Base-by-base conservation (phyloP, 2,888 invertebrate genomes). In the Tetragonula carbonaria region DNA sequence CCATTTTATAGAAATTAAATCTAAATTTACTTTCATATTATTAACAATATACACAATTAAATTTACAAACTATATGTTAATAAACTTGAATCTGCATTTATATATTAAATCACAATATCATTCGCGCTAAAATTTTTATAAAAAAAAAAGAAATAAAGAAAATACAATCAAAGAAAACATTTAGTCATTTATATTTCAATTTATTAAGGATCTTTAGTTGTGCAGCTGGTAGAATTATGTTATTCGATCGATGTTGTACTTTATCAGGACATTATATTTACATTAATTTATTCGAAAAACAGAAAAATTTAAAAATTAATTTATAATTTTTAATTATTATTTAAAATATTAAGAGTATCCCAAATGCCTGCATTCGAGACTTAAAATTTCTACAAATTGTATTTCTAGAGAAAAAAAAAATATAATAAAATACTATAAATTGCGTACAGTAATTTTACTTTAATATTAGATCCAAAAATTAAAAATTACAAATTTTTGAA, bases 171-270 rank as follows among this genome's bases (percentile, higher is more conserved):
- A 80, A 71, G 67, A 82, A 70, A 74, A 62, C 55, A 57, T 73
- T 78, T 65, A 55, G 53, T 79, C 74, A 66, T 68, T 74, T 70
- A 28, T 67, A 53, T 83, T 78, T 75, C 80, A 65, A 83, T 82
- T 82, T 70, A 86, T 84, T 83, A 82, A 83, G 50, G 72, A 73
- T 80, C 45, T 33, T 78, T 53, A 67, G 85, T 75, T 86, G 85
- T 75, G 72, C 85, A 88, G 88, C 80, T 89, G 89, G 86, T 88
- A 90, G 91, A 90, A 90, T 79, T 82, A 50, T 78, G 77, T 53
- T 66, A 59, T 62, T 75, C 67, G 70, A 79, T 82, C 75, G 62
- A 53, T 66, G 50, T 84, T 79, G 78, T 79, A 78, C 66, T 79
- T 78, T 71, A 53, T 28, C 51, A 74, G 57, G 33, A 57, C 65